Evolutionary conservation across 2,888 invertebrate species (phyloP), one percentile per base, ranked within the genome.

Genomic region (Cordylochernes scorpioides): DNA sequence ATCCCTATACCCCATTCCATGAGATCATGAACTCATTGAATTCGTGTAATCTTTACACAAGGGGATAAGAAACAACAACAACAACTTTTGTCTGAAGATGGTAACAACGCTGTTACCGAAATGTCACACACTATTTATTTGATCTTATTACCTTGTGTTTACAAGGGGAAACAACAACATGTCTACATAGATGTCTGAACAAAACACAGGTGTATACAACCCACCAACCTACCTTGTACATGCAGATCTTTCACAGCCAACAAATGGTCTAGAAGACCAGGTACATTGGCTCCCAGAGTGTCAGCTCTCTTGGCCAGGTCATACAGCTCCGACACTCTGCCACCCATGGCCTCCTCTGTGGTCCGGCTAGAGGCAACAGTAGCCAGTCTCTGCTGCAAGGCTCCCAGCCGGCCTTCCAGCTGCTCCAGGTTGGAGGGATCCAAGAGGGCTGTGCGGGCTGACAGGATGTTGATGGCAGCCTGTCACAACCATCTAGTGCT

Each of bases 231-330:
- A 80, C 84, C 84, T 65, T 82, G 78, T 51, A 72, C 71, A 48
- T 91, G 88, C 5, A 91, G 57, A 3, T 69, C 65, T 53, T 80
- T 75, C 3, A 91, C 57, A 2, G 82, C 71, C 43, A 72, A 65
- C 62, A 91, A 67, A 31, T 88, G 64, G 43, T 80, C 73, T 18
- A 86, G 63, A 15, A 73, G 65, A 44, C 68, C 67, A 0, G 75
- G 75, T 34, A 78, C 48, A 33, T 78, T 62, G 49, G 75, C 70
- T 28, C 69, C 64, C 35, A 77, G 62, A 7, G 68, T 65, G 47
- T 86, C 82, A 33, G 71, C 72, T 51, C 75, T 74, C 52, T 78
- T 78, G 41, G 80, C 64, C 40, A 82, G 55, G 41, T 80, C 78
- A 52, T 84, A 77, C 36, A 88, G 55, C 49, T 86, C 77, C 21